A percentile compares a stretch with the other conserved stretches of the same genome.
phyloP scores from a whole-genome alignment of 2,888 invertebrate genomes.

The Pherbina coryleti region DNA sequence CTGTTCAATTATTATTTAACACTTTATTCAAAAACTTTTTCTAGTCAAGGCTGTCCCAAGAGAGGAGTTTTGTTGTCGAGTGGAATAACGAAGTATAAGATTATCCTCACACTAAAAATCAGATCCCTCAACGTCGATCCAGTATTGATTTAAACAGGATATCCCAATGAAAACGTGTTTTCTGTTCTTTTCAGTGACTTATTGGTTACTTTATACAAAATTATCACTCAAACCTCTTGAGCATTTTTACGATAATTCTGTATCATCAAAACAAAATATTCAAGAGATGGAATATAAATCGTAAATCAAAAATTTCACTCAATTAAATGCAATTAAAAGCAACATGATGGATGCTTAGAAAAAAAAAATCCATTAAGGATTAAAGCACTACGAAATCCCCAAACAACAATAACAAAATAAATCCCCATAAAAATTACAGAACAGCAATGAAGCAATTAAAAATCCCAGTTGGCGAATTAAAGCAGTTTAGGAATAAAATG shows the following conservation, averaged over 20 bases:
- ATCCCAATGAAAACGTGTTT: neutral
- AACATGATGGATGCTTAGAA: neutral
- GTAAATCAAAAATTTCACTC: constrained; percentile 1
- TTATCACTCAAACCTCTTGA: neutral
- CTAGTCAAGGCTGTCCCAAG: too few relatives aligned
- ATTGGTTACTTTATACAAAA: too few relatives aligned
- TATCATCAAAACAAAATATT: too few relatives aligned
- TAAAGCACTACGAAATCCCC: neutral
- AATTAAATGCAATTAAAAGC: neutral
- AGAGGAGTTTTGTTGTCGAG: too few relatives aligned
- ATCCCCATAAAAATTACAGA: constrained; percentile 39
- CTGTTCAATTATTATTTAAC: too few relatives aligned
- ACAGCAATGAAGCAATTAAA: constrained; percentile 44
- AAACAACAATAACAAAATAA: constrained; percentile 35
- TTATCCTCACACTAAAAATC: too few relatives aligned
- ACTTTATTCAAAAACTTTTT: too few relatives aligned
- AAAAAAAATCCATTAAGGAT: neutral
- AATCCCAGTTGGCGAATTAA: constrained; percentile 47
- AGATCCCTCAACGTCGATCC: too few relatives aligned
- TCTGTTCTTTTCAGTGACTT: neutral
- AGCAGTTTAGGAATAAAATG: constrained; percentile 39
- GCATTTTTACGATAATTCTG: too few relatives aligned
- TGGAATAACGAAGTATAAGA: too few relatives aligned
- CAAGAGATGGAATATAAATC: too few relatives aligned
- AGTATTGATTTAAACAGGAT: too few relatives aligned